Percentiles rank a stretch among this genome's conserved stretches.
Evolutionary conservation across 1,140 invertebrate species (phyloP).

Genomic region (Drosophila cardini): DNA sequence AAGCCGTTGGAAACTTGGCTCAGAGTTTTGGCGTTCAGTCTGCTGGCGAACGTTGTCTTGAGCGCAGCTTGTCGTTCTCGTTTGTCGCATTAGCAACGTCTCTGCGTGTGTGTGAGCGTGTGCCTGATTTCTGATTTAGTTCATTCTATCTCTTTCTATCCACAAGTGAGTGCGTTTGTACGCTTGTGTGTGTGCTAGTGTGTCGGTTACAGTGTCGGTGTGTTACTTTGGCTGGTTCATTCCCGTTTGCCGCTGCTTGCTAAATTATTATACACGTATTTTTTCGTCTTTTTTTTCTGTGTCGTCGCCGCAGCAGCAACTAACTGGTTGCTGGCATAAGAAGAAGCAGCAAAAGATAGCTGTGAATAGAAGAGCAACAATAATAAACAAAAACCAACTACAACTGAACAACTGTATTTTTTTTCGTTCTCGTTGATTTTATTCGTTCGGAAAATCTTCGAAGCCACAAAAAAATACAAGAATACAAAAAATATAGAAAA

Average conservation of each 20-base stretch:
- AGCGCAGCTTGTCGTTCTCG: constrained; percentile 50
- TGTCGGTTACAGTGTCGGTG: neutral
- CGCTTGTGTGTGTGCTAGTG: constrained; percentile 42
- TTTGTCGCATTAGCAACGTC: constrained; percentile 50
- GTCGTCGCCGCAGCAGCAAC: constrained; percentile 59
- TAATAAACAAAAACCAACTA: constrained; percentile 32
- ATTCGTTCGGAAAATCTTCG: constrained; percentile 44
- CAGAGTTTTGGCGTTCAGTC: constrained; percentile 61
- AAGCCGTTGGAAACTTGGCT: constrained; percentile 61
- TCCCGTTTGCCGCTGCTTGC: constrained; percentile 56
- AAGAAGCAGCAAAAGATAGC: constrained; percentile 55
- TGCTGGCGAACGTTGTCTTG: constrained; percentile 69
- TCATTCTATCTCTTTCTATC: constrained; percentile 22
- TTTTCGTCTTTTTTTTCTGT: constrained; percentile 71
- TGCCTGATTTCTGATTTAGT: constrained; percentile 6
- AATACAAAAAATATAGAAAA: constrained; percentile 6
- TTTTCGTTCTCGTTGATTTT: constrained; percentile 41
- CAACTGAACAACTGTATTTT: constrained; percentile 55
- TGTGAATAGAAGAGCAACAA: constrained; percentile 52
- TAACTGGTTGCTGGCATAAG: constrained; percentile 69
- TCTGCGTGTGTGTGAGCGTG: constrained; percentile 39
- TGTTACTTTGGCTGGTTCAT: constrained; percentile 47
- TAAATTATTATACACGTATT: constrained; percentile 66
- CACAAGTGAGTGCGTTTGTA: constrained; percentile 32
- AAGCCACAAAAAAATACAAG: constrained; percentile 14